Evolutionary conservation across 2,888 invertebrate genomes (phyloP), one percentile per base, ranked within the genome.

Genomic region (Serripes groenlandicus): DNA sequence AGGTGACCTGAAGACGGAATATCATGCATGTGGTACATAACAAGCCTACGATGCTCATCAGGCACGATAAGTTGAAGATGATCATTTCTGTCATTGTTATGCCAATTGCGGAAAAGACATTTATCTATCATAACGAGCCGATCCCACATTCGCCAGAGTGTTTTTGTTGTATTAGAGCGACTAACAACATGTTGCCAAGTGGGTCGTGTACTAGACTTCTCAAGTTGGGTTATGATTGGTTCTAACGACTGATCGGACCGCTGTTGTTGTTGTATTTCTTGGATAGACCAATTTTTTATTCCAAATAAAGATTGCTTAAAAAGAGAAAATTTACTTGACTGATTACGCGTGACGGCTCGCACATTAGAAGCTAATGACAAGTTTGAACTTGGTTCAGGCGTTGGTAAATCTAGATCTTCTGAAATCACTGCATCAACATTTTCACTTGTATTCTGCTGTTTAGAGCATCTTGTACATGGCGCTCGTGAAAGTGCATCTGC

Each of bases 1-100:
- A 75, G 42, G 23, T 81, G 76, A 21, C 52, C 75, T 15, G 76
- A 69, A 28, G 81, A 77, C 30, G 73, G 76, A 21, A 78, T 68
- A 26, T 72, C 42, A 66, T 78, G 78, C 30, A 64, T 64, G 68
- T 72, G 15, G 18, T 66, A 28, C 23, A 77, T 34, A 11, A 72
- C 49, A 7, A 26, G 15, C 15, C 30, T 26, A 37, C 11, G 2
- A 4, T 56, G 37, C n/a, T 21, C 1, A 23, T 15, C 21, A 0
- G 69, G 74, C 15, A 58, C 74, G 5, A 79, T 37, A 26, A 75
- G 68, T 60, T 75, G 74, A 4, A 52, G 34, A 7, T 56, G 18
- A n/a, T n/a, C n/a, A 26, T 2, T 28, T 42, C 18, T 42, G 11
- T 42, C 42, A 9, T 42, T 18, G 18, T 42, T 18, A 42, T 42